A percentile compares a stretch with the other conserved stretches of the same genome.
These are phyloP conservation scores for Boloria selene DNA, from an alignment of 2,888 invertebrate species.

Conservation along the genomic window DNA sequence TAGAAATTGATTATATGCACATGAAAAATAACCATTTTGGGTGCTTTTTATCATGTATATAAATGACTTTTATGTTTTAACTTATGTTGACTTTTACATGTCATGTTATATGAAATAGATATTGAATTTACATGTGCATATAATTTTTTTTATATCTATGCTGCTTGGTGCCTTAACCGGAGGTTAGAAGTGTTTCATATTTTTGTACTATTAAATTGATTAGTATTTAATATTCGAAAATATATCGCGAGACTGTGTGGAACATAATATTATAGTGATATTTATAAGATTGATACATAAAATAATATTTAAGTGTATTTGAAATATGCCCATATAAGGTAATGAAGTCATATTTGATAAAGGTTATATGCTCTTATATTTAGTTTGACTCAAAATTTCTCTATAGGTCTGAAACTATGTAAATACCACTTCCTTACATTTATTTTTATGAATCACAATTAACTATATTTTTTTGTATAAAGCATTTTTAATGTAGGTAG, in stretches of 20 bases:
- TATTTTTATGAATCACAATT: constrained; percentile 6
- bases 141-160: constrained; percentile 4
- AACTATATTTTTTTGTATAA: not conserved
- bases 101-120: not conserved
- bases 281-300: not conserved
- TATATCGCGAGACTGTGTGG: not conserved
- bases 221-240: constrained; percentile 7
- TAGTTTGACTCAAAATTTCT: not conserved
- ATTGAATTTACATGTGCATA: constrained; percentile 12
- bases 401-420: not conserved
- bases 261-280: not conserved
- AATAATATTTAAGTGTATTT: not conserved
- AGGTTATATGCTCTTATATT: not conserved
- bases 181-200: constrained; percentile 21
- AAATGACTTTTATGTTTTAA: too few relatives aligned
- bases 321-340: not conserved
- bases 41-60: too few relatives aligned
- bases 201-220: constrained; percentile 21
- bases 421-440: not conserved
- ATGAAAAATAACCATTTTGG: not conserved
- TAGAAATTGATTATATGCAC: constrained; percentile 1
- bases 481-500: constrained; percentile 15
- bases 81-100: not conserved
- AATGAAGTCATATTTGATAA: constrained; percentile 1
- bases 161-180: constrained; percentile 38